Evolutionary conservation across 2,113 vertebrate genomes (phyloP).

Genomic region (Mohoua ochrocephala): DNA sequence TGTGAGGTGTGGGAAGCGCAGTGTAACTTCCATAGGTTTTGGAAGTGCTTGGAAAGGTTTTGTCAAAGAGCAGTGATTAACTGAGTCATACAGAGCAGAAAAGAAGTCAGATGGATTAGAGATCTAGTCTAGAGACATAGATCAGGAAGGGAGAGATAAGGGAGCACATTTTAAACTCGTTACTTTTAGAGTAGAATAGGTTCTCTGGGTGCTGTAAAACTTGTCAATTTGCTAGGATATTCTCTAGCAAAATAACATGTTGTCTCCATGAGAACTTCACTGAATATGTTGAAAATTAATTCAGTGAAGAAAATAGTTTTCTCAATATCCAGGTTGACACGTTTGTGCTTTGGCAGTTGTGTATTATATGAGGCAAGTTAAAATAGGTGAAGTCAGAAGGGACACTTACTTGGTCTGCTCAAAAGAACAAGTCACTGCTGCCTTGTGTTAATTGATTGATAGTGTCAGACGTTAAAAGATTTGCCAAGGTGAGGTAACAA

Average conservation of each 20-base stretch:
- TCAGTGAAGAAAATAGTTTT: neutral
- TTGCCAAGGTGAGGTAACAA: neutral
- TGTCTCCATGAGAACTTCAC: neutral
- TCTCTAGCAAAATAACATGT: neutral
- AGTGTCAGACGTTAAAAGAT: neutral
- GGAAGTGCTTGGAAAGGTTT: neutral
- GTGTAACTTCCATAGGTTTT: neutral
- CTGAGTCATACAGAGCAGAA: neutral
- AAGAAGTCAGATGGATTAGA: neutral
- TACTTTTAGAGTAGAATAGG: neutral
- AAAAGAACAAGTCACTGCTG: neutral
- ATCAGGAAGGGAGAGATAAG: neutral
- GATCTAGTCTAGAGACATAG: neutral
- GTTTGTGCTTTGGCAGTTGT: neutral
- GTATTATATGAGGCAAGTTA: neutral
- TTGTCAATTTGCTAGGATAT: neutral
- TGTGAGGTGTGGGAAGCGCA: neutral
- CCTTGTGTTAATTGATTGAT: neutral
- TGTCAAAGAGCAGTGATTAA: neutral
- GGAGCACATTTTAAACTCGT: neutral
- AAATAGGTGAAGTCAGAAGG: neutral
- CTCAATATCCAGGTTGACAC: neutral
- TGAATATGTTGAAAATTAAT: neutral
- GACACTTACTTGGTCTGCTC: neutral
- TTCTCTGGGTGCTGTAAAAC: neutral